phyloP scores from a whole-genome alignment of 2,113 vertebrate genomes.

The Verasper variegatus region DNA sequence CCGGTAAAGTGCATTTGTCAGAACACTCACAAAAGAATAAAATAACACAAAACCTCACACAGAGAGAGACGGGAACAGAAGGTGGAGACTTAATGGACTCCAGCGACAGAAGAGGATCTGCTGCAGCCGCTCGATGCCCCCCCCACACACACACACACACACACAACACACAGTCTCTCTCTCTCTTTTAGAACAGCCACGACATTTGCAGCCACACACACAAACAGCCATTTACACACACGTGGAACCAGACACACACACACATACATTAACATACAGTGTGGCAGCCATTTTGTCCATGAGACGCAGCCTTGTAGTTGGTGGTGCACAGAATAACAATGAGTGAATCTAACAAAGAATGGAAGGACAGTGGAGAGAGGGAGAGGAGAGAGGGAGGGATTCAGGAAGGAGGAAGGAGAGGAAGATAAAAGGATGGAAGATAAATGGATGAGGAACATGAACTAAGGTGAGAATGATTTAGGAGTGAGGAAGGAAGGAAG shows the following conservation, averaged over 20 bases:
- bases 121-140: conserved; percentile 6
- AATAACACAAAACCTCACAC: not conserved
- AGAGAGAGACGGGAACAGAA: conserved; percentile 3
- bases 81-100: conserved; percentile 38
- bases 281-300: conserved; percentile 22
- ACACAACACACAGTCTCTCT: not conserved
- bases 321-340: conserved; percentile 57
- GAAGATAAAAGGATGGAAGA: not conserved
- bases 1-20: conserved; percentile 45
- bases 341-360: not conserved
- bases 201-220: not conserved
- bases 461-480: not conserved
- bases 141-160: conserved; percentile 2
- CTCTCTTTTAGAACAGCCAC: too few species aligned
- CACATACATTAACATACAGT: not conserved
- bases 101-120: conserved; percentile 43
- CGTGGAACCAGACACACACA: not conserved
- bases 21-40: conserved; percentile 18
- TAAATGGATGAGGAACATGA: not conserved
- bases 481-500: not conserved
- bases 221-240: not conserved
- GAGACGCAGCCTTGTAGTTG: conserved; percentile 11
- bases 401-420: not conserved
- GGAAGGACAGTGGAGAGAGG: not conserved
- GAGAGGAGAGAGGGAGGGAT: not conserved